Evolutionary conservation across 2,113 vertebrate species (phyloP).

Genomic region (Petromus typicus): DNA sequence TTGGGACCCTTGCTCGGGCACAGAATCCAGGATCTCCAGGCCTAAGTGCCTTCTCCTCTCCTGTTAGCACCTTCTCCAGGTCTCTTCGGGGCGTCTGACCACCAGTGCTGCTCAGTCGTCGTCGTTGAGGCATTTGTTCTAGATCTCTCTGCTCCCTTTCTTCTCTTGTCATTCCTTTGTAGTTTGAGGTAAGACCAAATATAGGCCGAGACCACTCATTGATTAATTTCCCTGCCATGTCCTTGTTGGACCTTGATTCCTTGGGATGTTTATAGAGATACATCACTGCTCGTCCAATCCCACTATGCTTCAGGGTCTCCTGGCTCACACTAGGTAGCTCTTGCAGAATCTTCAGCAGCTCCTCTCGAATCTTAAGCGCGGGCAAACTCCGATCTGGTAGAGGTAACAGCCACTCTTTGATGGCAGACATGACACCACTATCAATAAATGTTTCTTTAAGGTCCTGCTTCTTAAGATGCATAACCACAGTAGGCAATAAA

Average conservation of each 20-base stretch:
- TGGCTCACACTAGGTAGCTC: constrained; percentile 99
- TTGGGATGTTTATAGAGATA: constrained; percentile 99
- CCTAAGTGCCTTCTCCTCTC: constrained; percentile 97
- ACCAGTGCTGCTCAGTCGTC: constrained; percentile 94
- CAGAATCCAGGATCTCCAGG: constrained; percentile 98
- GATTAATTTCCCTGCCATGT: constrained; percentile 98
- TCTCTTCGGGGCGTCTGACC: constrained; percentile 98
- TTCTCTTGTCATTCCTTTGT: constrained; percentile 98
- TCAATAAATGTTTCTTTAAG: constrained; percentile 99
- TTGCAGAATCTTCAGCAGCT: constrained; percentile 96
- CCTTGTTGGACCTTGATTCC: constrained; percentile 96
- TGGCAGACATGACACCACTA: constrained; percentile 99
- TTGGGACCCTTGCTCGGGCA: constrained; percentile 95
- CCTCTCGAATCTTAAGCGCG: constrained; percentile 95
- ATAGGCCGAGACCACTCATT: constrained; percentile 99
- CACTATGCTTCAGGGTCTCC: constrained; percentile 98
- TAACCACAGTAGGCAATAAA: constrained; percentile 96
- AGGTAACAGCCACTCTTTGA: constrained; percentile 99
- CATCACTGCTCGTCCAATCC: constrained; percentile 98
- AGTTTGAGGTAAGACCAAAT: constrained; percentile 98
- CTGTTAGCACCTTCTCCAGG: constrained; percentile 98
- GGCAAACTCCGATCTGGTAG: constrained; percentile 97
- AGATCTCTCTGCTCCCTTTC: constrained; percentile 98
- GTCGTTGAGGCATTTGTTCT: constrained; percentile 97
- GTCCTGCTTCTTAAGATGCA: constrained; percentile 99